phyloP scores from a whole-genome alignment of 1,140 invertebrate species.

The Drosophila aff. region DNA sequence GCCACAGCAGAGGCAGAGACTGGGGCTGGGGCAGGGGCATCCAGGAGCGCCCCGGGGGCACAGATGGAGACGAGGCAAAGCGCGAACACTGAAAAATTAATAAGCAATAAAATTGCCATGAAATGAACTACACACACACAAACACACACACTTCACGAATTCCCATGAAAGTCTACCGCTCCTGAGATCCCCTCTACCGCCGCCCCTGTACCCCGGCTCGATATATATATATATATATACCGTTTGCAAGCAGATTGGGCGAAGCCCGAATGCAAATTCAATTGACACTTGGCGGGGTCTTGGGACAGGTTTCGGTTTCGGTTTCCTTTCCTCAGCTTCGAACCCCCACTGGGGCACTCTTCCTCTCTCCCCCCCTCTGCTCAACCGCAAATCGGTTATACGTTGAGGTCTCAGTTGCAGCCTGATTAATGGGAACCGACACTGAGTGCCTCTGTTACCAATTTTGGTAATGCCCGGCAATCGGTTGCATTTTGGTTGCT shows the following conservation, averaged over 20 bases:
- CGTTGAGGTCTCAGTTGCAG: constrained; percentile 8
- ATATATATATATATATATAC: background rate
- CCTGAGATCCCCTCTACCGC: constrained; percentile 13
- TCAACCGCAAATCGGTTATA: constrained; percentile 24
- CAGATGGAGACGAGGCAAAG: constrained; percentile 34
- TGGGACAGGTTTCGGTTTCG: constrained; percentile 28
- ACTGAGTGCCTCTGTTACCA: constrained; percentile 4
- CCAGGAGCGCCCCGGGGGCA: constrained; percentile 10
- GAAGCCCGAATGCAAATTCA: constrained; percentile 68
- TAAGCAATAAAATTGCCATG: constrained; percentile 85
- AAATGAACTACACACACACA: constrained; percentile 77
- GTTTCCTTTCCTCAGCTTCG: background rate
- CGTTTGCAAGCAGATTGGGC: constrained; percentile 32
- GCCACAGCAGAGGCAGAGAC: constrained; percentile 21
- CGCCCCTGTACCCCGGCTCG: constrained; percentile 1
- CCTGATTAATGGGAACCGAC: constrained; percentile 21
- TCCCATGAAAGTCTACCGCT: constrained; percentile 75
- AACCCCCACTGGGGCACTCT: constrained; percentile 7
- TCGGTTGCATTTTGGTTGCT: background rate
- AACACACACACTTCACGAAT: constrained; percentile 37
- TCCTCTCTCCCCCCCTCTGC: background rate
- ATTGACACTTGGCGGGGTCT: constrained; percentile 68
- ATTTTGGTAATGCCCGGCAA: constrained; percentile 4
- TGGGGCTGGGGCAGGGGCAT: constrained; percentile 11
- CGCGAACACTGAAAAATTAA: constrained; percentile 84